phyloP scores from a whole-genome alignment of 2,797 vertebrate species.

The Valencia hispanica region DNA sequence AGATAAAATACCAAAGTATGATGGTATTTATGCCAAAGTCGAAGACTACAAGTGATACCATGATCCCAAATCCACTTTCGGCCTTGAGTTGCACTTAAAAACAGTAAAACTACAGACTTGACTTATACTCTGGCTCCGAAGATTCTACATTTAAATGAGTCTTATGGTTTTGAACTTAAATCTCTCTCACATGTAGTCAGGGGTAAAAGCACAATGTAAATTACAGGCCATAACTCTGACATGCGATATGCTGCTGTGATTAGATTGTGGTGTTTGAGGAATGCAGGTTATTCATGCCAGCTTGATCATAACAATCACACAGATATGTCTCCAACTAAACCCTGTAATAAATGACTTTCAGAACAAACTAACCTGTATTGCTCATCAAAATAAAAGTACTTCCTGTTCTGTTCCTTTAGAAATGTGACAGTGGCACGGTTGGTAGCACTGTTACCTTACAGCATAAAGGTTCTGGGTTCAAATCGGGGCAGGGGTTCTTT shows the following conservation, averaged over 20 bases:
- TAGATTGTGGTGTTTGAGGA: neutral
- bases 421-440: neutral
- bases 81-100: neutral
- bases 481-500: no score
- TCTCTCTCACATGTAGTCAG: neutral
- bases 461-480: no score
- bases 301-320: no score
- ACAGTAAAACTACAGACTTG: neutral
- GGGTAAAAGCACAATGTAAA: neutral
- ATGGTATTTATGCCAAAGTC: neutral
- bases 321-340: neutral
- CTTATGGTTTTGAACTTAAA: neutral
- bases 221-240: neutral
- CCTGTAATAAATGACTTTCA: no score
- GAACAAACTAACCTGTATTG: no score
- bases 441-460: no score
- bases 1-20: neutral
- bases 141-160: neutral
- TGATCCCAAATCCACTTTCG: neutral
- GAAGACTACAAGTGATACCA: neutral
- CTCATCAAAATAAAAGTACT: neutral
- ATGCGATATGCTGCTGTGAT: neutral
- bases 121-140: neutral
- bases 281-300: neutral
- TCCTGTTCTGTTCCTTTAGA: neutral